phyloP scores from a whole-genome alignment of 2,113 vertebrate species.

The Passer domesticus region DNA sequence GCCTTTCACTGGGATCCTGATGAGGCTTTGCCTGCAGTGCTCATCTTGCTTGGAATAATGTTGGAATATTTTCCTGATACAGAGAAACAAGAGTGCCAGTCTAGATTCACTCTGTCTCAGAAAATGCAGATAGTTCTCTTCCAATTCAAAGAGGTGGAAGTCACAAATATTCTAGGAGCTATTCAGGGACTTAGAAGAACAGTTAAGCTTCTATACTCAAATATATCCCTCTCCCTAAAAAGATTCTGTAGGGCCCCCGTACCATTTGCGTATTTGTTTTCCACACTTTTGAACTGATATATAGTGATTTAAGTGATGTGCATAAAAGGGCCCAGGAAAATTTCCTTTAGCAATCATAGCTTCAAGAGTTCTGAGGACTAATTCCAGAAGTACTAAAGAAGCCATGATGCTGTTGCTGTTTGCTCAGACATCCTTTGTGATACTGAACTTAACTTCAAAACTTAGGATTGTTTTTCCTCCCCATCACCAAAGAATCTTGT shows the following conservation, averaged over 20 bases:
- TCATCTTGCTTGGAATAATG: background rate
- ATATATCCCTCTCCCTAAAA: background rate
- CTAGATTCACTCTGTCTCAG: background rate
- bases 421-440: background rate
- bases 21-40: background rate
- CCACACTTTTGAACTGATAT: background rate
- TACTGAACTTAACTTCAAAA: background rate
- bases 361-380: background rate
- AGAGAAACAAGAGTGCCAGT: background rate
- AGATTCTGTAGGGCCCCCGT: background rate
- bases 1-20: background rate
- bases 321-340: background rate
- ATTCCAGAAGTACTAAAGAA: background rate
- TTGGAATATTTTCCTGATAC: background rate
- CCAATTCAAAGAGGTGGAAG: background rate
- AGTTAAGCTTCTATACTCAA: background rate
- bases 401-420: background rate
- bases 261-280: constrained; percentile 8
- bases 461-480: background rate
- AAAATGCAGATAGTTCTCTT: background rate
- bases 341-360: background rate
- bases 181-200: background rate
- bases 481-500: too few species aligned
- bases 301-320: background rate
- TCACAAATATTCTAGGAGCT: background rate